Evolutionary conservation across 1,140 invertebrate species (phyloP).

Genomic region (Leptonema lineaticorne): DNA sequence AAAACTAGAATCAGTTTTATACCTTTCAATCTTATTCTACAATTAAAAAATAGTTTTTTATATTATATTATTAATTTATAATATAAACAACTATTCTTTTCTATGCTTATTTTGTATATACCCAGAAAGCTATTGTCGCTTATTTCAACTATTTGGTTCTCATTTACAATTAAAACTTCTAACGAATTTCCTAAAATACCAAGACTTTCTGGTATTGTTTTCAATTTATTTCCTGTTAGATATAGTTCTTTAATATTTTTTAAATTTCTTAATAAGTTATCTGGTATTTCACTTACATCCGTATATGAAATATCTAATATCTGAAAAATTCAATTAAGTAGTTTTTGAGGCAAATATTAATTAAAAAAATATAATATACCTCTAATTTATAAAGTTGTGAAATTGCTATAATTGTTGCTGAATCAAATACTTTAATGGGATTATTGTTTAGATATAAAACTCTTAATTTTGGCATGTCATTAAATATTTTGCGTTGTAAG

Average conservation of each 20-base stretch:
- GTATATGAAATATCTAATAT: conserved; percentile 61
- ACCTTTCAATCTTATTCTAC: too few relatives aligned
- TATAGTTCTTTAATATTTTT: conserved; percentile 56
- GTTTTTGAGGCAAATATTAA: background rate
- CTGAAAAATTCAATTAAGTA: conserved; percentile 44
- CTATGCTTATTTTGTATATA: too few relatives aligned
- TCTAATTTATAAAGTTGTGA: conserved; percentile 60
- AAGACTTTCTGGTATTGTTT: conserved; percentile 57
- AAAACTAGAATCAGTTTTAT: too few relatives aligned
- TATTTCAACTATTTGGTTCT: conserved; percentile 58
- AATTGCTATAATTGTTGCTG: conserved; percentile 61
- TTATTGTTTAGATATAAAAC: conserved; percentile 69
- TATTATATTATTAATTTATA: too few relatives aligned
- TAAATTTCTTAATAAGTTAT: conserved; percentile 51
- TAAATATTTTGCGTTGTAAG: conserved; percentile 67
- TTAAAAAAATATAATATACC: conserved; percentile 45
- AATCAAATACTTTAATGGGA: conserved; percentile 63
- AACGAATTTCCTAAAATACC: conserved; percentile 54
- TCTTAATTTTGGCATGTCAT: conserved; percentile 66
- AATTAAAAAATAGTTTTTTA: too few relatives aligned
- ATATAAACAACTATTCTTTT: too few relatives aligned
- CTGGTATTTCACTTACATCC: conserved; percentile 54
- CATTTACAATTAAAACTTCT: conserved; percentile 58
- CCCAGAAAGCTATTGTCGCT: conserved; percentile 59
- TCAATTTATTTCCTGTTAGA: conserved; percentile 59